Evolutionary conservation across 2,888 invertebrate species (phyloP).

Genomic region (Ormyrus pomaceus): DNA sequence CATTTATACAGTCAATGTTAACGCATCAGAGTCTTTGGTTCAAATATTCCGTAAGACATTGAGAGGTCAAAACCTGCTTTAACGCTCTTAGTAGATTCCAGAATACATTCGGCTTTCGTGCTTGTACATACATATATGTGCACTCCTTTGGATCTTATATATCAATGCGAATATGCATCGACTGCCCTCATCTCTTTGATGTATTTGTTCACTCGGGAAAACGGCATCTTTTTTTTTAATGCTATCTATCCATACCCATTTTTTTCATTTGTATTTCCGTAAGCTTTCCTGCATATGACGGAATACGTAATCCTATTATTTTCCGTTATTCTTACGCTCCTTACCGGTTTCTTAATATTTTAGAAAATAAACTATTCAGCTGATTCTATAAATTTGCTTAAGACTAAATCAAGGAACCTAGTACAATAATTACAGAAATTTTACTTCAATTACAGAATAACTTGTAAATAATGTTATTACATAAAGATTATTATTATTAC

Average conservation of each 20-base stretch:
- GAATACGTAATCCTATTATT: constrained; percentile 2
- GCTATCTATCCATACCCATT: not conserved
- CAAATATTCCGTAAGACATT: not conserved
- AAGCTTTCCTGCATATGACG: not conserved
- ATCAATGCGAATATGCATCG: not conserved
- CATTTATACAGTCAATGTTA: not conserved
- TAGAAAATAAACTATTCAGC: too few relatives aligned
- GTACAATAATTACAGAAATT: too few relatives aligned
- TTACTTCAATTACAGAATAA: too few relatives aligned
- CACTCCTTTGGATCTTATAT: constrained; percentile 17
- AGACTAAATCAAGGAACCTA: too few relatives aligned
- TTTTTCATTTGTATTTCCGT: not conserved
- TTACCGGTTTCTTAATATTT: too few relatives aligned
- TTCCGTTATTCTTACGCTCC: not conserved
- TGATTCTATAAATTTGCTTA: too few relatives aligned
- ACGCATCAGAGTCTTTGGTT: not conserved
- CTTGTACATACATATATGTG: not conserved
- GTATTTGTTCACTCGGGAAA: not conserved
- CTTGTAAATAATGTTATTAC: too few relatives aligned
- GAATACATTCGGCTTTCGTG: not conserved
- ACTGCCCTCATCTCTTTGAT: constrained; percentile 13
- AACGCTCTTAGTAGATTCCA: not conserved
- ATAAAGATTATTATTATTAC: too few relatives aligned
- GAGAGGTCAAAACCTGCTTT: constrained; percentile 5
- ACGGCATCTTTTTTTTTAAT: not conserved